Evolutionary conservation across 2,113 vertebrate species (phyloP).

Genomic region (Gasterosteus aculeatus): DNA sequence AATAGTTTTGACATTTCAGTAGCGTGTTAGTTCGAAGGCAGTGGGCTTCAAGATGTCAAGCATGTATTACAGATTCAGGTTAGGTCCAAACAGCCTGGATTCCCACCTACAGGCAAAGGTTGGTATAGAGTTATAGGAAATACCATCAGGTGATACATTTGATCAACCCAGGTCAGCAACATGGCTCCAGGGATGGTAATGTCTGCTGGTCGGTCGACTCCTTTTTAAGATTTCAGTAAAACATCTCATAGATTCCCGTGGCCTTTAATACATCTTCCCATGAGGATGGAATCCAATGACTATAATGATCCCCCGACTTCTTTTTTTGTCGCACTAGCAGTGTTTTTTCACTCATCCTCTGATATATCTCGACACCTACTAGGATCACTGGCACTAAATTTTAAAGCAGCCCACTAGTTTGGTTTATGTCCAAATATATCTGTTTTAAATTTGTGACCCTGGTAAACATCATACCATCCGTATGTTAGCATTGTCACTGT

Average conservation of each 20-base stretch:
- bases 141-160: not conserved
- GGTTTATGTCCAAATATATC: not conserved
- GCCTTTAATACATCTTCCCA: not conserved
- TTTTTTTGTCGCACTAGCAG: not conserved
- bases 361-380: not conserved
- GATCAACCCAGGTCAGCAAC: not conserved
- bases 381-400: not conserved
- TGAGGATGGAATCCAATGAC: not conserved
- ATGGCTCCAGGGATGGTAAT: not conserved
- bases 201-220: not conserved
- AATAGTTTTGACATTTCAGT: constrained; percentile 12
- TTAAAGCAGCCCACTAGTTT: not conserved
- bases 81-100: not conserved
- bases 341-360: not conserved
- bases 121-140: not conserved
- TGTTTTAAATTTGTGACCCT: not conserved
- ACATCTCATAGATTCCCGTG: not conserved
- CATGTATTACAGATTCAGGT: not conserved
- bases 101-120: not conserved
- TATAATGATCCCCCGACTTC: not conserved
- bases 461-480: not conserved
- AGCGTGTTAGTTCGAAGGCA: not conserved
- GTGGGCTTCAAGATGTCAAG: not conserved
- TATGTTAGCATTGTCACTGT: not conserved
- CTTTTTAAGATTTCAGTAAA: not conserved